Percentiles rank a stretch among this genome's conserved stretches.
phyloP scores from a whole-genome alignment of 2,888 invertebrate species.

The Eristalis tenax region DNA sequence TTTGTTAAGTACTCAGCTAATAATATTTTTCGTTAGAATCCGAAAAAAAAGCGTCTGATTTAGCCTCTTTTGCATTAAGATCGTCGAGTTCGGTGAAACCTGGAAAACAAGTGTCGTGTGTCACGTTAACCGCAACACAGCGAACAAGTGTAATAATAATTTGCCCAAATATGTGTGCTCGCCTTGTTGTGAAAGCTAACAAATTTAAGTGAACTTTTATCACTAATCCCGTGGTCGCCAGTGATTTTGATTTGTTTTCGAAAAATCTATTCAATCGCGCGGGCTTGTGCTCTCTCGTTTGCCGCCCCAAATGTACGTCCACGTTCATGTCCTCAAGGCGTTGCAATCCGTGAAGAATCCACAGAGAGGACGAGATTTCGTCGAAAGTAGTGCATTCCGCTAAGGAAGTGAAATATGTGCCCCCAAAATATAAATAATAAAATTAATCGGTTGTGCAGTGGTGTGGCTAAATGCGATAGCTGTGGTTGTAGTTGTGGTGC shows the following conservation, averaged over 20 bases:
- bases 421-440: conserved; percentile 19
- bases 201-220: neutral
- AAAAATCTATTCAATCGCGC: neutral
- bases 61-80: neutral
- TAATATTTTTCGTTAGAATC: conserved; percentile 4
- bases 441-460: conserved; percentile 33
- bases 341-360: conserved; percentile 37
- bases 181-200: neutral
- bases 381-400: conserved; percentile 50
- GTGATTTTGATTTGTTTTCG: neutral
- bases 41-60: neutral
- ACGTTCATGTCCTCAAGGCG: conserved; percentile 26
- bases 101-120: conserved; percentile 54
- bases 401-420: conserved; percentile 32
- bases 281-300: neutral
- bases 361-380: conserved; percentile 44
- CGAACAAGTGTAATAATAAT: conserved; percentile 32
- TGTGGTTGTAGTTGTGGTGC: conserved; percentile 41
- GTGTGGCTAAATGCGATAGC: conserved; percentile 29
- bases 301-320: conserved; percentile 32
- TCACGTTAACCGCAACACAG: neutral
- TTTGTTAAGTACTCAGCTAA: neutral
- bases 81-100: neutral
- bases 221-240: neutral
- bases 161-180: neutral